Base-by-base conservation (phyloP, 2,888 invertebrate species). In the Mythimna loreyi region DNA sequence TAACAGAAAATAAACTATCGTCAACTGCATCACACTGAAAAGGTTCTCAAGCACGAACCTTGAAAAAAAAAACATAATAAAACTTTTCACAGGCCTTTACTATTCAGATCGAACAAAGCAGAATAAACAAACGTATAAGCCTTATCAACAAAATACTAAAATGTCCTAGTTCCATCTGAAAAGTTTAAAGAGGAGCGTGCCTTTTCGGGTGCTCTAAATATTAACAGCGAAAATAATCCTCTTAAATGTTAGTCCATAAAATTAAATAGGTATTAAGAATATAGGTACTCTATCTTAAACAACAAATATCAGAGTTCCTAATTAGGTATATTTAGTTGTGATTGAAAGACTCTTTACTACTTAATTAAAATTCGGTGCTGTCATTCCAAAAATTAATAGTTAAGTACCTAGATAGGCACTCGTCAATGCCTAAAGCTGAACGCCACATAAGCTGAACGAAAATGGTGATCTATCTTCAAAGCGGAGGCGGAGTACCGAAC, bases 131-230 rank as follows among this genome's bases (percentile, higher is more conserved):
- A 3, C 16, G 9, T 33, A 4, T 16, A 36, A 3, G 16, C 13
- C 19, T 19, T 13, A 11, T 30, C 13, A 40, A 30, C 30, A 25
- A 45, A 45, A 8, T 33, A 21, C 11, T 56, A 30, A 56, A 67
- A 28, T 13, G 7, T 19, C 16, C 19, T 36, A 40, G 11, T 36
- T 68, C 25, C 47, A 8, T 53, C 19, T 5, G 11, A 4, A 30
- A 69, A 70, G 40, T 70, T 70, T 19, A 21, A 69, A 36, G 53
- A 16, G 36, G 9, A 13, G 30, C 70, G 69, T 70, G 60, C 70
- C 47, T 36, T 53, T 70, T 45, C n/a, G 11, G 16, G 11, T n/a
- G 36, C 40, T 70, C 36, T 60, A 60, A 69, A 70, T 69, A 70
- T 70, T 70, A 70, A 11, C 23, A 45, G 30, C n/a, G 25, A 60